phyloP scores from a whole-genome alignment of 2,888 invertebrate genomes.

The Brachynemurus nebulosus region DNA sequence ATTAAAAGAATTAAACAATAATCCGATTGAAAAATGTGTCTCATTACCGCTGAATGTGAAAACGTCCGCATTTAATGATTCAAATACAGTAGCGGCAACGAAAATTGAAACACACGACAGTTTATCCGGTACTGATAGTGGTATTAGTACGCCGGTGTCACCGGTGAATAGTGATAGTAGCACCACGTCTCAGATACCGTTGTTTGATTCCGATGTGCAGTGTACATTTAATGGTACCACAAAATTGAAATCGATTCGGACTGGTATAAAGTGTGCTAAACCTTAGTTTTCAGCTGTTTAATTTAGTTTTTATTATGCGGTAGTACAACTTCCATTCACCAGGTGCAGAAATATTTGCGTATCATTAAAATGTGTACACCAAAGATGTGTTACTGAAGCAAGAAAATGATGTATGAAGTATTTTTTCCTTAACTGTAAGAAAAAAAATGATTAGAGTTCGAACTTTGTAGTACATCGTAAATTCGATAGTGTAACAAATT shows the following conservation, averaged over 20 bases:
- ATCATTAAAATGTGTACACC: no score
- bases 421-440: no score
- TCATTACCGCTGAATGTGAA: slow-evolving; percentile 17
- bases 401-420: no score
- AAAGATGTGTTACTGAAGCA: no score
- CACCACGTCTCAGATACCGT: slow-evolving; percentile 33
- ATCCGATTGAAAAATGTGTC: slow-evolving; percentile 26
- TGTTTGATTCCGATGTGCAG: slow-evolving; percentile 66
- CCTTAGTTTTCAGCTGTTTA: no score
- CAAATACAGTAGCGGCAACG: slow-evolving; percentile 29
- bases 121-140: slow-evolving; percentile 44
- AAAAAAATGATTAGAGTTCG: no score
- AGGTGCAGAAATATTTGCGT: no score
- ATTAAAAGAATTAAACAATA: slow-evolving; percentile 1
- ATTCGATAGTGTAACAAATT: no score
- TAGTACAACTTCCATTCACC: no score
- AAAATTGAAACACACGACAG: slow-evolving; percentile 30
- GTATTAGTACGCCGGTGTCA: slow-evolving; percentile 48
- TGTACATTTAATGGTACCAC: slow-evolving; percentile 71
- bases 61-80: background rate
- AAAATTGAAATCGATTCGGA: slow-evolving; percentile 59
- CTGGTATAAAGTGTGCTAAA: slow-evolving; percentile 24
- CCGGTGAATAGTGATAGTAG: slow-evolving; percentile 31
- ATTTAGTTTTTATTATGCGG: no score
- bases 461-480: no score